Conservation (phyloP, 2,888 invertebrate species). For the Ceraclea dissimilis region DNA sequence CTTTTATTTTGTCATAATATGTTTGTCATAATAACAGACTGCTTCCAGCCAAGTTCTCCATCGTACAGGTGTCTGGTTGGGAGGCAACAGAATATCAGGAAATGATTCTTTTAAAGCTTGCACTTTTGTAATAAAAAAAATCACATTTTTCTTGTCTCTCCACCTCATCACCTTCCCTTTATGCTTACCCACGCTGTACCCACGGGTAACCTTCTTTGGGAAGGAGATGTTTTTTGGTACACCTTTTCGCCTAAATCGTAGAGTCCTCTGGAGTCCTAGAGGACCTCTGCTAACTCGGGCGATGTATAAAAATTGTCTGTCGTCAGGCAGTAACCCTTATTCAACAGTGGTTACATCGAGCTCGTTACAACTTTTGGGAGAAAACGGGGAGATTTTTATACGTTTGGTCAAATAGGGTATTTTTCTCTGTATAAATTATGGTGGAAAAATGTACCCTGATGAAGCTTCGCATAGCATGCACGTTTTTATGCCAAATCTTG, state of each 20-base stretch:
- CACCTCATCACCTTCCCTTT: constrained; percentile 25
- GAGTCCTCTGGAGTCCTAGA: constrained; percentile 20
- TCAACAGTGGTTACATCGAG: constrained; percentile 24
- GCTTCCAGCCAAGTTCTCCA: not conserved
- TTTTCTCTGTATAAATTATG: constrained; percentile 28
- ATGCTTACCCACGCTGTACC: constrained; percentile 21
- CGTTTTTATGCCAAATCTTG: constrained; percentile 30
- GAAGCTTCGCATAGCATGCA: constrained; percentile 30
- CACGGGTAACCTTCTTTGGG: constrained; percentile 22
- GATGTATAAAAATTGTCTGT: constrained; percentile 27
- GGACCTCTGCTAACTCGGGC: constrained; percentile 12
- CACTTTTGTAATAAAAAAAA: constrained; percentile 22
- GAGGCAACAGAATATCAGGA: not conserved
- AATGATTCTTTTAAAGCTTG: not conserved
- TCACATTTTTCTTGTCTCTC: constrained; percentile 20
- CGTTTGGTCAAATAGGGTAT: constrained; percentile 24
- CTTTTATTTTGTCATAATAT: not conserved
- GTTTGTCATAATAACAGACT: not conserved
- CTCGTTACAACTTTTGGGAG: constrained; percentile 27
- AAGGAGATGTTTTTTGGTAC: constrained; percentile 17
- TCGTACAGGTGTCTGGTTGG: not conserved
- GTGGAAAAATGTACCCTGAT: constrained; percentile 28
- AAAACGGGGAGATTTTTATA: constrained; percentile 24
- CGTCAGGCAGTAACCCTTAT: constrained; percentile 27
- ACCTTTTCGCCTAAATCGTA: constrained; percentile 22